phyloP scores from a whole-genome alignment of 2,888 invertebrate species.

The Cataglyphis cursor region DNA sequence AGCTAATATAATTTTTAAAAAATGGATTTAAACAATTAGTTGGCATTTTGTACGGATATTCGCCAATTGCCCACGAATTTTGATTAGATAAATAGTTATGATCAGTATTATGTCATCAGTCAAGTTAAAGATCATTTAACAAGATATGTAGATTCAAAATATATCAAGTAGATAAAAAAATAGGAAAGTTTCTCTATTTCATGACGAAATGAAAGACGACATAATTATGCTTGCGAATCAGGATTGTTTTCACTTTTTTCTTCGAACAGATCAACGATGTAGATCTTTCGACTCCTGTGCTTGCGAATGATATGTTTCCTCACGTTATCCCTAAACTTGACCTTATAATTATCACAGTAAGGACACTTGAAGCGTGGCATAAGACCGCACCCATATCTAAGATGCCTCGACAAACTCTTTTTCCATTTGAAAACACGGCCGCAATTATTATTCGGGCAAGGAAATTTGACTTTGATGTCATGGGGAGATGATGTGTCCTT shows the following conservation, averaged over 20 bases:
- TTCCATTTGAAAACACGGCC: slow-evolving; percentile 74
- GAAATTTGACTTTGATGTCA: not conserved
- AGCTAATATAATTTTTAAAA: not conserved
- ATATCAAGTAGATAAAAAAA: not conserved
- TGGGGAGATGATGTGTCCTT: not conserved
- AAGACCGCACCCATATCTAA: slow-evolving; percentile 77
- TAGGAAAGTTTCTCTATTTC: slow-evolving; percentile 9
- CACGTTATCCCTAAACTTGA: slow-evolving; percentile 67
- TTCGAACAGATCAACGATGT: slow-evolving; percentile 60
- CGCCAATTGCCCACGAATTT: not conserved
- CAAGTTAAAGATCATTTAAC: not conserved
- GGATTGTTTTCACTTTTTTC: not conserved
- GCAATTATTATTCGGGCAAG: slow-evolving; percentile 70
- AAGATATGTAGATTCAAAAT: not conserved
- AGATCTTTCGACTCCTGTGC: slow-evolving; percentile 60
- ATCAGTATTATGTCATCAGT: no score
- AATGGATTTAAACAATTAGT: not conserved
- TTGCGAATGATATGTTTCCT: slow-evolving; percentile 68
- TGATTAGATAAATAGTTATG: no score
- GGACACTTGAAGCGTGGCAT: slow-evolving; percentile 77
- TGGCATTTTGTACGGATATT: not conserved
- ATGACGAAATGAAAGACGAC: not conserved
- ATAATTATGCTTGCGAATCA: not conserved
- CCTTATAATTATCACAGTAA: slow-evolving; percentile 65
- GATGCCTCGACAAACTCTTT: slow-evolving; percentile 73